A percentile compares a stretch with the other conserved stretches of the same genome.
Evolutionary conservation across 2,888 invertebrate genomes (phyloP).

Genomic region (Subacronicta megacephala): DNA sequence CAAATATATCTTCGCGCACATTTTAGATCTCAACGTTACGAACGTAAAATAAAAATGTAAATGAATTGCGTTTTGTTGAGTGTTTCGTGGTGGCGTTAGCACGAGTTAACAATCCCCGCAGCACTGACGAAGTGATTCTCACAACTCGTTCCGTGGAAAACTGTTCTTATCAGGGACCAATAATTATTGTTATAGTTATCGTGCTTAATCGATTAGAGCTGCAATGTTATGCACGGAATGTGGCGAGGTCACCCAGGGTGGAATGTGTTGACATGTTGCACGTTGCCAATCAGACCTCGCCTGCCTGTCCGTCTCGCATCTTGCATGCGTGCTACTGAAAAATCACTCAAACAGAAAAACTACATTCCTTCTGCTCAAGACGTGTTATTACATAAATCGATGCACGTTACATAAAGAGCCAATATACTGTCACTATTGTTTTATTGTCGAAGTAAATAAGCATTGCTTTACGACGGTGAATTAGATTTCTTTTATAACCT

Average conservation of each 20-base stretch:
- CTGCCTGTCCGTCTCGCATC: slow-evolving; percentile 21
- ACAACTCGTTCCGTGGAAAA: slow-evolving; percentile 64
- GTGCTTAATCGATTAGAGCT: slow-evolving; percentile 64
- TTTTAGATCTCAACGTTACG: slow-evolving; percentile 33
- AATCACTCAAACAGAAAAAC: slow-evolving; percentile 52
- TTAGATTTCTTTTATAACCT: no score
- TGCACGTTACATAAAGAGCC: slow-evolving; percentile 20
- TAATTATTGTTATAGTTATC: slow-evolving; percentile 72
- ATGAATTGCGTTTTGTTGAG: slow-evolving; percentile 9
- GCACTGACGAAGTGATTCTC: slow-evolving; percentile 70
- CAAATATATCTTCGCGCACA: slow-evolving; percentile 41
- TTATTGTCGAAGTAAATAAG: background rate
- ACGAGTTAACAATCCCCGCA: slow-evolving; percentile 60
- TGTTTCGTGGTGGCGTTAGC: slow-evolving; percentile 48
- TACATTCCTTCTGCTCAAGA: slow-evolving; percentile 59
- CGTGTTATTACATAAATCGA: slow-evolving; percentile 57
- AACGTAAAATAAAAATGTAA: slow-evolving; percentile 14
- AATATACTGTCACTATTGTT: slow-evolving; percentile 15
- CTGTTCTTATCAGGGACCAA: slow-evolving; percentile 73
- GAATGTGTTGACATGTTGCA: slow-evolving; percentile 10
- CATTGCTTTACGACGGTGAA: no score
- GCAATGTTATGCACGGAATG: slow-evolving; percentile 65
- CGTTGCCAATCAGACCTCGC: slow-evolving; percentile 19
- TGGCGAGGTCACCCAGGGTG: slow-evolving; percentile 40
- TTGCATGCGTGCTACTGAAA: slow-evolving; percentile 35